Percentiles rank a stretch among this genome's conserved stretches.
These are phyloP conservation scores for Haemorhous mexicanus DNA, from an alignment of 2,113 vertebrate species.

Conservation along the genomic window DNA sequence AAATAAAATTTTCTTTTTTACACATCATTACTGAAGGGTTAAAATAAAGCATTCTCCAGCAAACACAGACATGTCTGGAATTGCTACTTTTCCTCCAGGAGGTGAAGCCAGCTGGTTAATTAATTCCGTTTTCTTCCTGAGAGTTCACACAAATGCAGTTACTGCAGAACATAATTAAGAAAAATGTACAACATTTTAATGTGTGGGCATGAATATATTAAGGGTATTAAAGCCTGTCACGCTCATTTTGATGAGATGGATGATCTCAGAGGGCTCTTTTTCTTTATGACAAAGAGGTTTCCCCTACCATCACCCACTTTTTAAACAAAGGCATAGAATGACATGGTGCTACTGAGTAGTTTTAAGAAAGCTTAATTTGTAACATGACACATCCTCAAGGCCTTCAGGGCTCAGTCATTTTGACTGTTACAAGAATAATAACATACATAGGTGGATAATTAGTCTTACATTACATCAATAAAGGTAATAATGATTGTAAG, in stretches of 20 bases:
- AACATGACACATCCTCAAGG: constrained; percentile 53
- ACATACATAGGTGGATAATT: constrained; percentile 55
- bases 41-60: constrained; percentile 44
- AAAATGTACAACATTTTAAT: constrained; percentile 70
- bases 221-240: constrained; percentile 61
- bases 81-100: constrained; percentile 37
- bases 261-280: constrained; percentile 59
- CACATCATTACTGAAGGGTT: background rate
- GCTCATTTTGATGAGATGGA: constrained; percentile 68
- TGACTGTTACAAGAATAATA: constrained; percentile 45
- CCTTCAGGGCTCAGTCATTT: constrained; percentile 38
- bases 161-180: constrained; percentile 64
- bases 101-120: constrained; percentile 69
- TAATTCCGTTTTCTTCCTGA: constrained; percentile 69
- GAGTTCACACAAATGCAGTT: constrained; percentile 67
- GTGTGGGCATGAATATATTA: constrained; percentile 71
- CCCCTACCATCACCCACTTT: background rate
- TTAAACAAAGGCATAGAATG: constrained; percentile 54
- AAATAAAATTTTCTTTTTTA: background rate
- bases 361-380: constrained; percentile 60
- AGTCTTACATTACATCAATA: constrained; percentile 39
- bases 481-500: background rate
- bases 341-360: constrained; percentile 35
- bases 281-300: constrained; percentile 33
- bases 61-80: background rate